Conservation (phyloP, 2,888 invertebrate species). For the Trilocha varians region DNA sequence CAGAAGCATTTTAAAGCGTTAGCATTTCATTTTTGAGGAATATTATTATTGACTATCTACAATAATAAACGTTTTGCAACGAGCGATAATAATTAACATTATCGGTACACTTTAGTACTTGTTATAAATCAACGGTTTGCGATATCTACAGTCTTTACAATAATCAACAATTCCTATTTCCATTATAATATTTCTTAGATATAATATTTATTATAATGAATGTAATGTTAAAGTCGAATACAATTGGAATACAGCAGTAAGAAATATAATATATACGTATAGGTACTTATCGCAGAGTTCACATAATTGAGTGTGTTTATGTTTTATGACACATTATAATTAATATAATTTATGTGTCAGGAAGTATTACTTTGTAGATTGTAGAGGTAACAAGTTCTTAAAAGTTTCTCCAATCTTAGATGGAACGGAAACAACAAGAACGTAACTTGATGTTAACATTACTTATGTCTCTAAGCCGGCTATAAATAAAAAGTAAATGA, state of each 20-base stretch:
- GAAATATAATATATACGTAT: background rate
- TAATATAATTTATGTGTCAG: too few species aligned
- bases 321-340: too few species aligned
- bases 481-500: background rate
- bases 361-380: too few species aligned
- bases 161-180: constrained; percentile 4
- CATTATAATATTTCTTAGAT: background rate
- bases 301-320: background rate
- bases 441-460: background rate
- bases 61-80: constrained; percentile 11
- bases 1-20: too few species aligned
- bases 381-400: too few species aligned
- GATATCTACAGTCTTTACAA: constrained; percentile 6
- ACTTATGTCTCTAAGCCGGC: background rate
- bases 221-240: background rate
- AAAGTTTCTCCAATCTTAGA: background rate
- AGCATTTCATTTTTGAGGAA: background rate
- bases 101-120: constrained; percentile 22
- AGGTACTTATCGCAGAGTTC: background rate
- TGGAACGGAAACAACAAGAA: background rate
- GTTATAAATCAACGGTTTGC: constrained; percentile 19
- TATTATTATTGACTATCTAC: constrained; percentile 4
- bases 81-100: constrained; percentile 21
- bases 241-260: background rate
- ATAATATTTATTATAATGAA: background rate